Evolutionary conservation across 1,140 invertebrate genomes (phyloP).

Genomic region (Halictus rubicundus): DNA sequence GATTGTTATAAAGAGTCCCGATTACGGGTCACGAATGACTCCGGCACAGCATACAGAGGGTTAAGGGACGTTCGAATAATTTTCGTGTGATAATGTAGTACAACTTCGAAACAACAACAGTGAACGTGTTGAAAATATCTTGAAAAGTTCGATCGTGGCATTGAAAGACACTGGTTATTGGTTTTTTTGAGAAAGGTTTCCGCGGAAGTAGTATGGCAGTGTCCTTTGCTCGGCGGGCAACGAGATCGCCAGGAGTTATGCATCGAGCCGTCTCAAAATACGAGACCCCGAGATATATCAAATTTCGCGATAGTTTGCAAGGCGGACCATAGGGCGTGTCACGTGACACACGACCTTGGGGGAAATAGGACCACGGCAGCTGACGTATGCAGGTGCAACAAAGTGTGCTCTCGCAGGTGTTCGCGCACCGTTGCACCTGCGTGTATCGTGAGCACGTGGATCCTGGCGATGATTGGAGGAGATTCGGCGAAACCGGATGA

Average conservation of each 20-base stretch:
- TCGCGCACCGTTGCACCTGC: conserved; percentile 9
- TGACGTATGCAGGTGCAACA: conserved; percentile 65
- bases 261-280: not conserved
- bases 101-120: no score
- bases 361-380: conserved; percentile 55
- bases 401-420: conserved; percentile 49
- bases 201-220: not conserved
- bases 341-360: conserved; percentile 59
- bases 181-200: not conserved
- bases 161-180: no score
- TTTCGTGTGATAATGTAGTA: no score
- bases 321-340: conserved; percentile 33
- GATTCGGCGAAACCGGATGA: not conserved
- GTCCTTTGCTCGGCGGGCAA: no score
- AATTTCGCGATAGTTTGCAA: conserved; percentile 27
- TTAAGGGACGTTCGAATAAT: no score
- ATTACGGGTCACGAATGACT: no score
- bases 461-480: not conserved
- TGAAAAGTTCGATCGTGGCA: no score
- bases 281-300: not conserved
- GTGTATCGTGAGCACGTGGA: not conserved
- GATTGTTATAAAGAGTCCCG: no score
- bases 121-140: no score
- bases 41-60: no score
- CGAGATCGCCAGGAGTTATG: no score